phyloP scores from a whole-genome alignment of 2,888 invertebrate species.

The Lacanobia oleracea region DNA sequence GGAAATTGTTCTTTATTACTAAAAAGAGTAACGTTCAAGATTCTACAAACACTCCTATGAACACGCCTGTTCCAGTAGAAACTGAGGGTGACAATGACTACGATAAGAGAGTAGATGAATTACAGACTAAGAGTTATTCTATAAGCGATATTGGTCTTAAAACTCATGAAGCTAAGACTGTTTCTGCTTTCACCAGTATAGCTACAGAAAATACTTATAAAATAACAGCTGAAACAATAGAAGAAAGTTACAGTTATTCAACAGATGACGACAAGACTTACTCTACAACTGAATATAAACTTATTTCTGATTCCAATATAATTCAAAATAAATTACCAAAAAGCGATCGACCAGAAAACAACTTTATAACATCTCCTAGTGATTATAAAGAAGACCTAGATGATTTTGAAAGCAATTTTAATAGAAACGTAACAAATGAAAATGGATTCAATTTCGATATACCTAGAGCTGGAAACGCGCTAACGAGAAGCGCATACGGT shows the following conservation, averaged over 20 bases:
- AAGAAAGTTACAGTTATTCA: conserved; percentile 10
- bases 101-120: conserved; percentile 27
- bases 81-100: conserved; percentile 8
- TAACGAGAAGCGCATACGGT: conserved; percentile 43
- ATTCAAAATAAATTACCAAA: conserved; percentile 12
- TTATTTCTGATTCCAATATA: neutral
- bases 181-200: conserved; percentile 9
- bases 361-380: conserved; percentile 5
- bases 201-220: conserved; percentile 14
- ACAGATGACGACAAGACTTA: neutral
- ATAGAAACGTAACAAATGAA: conserved; percentile 10
- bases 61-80: conserved; percentile 26
- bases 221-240: conserved; percentile 5
- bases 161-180: conserved; percentile 9
- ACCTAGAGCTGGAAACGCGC: neutral
- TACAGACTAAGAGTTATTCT: conserved; percentile 26
- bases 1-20: conserved; percentile 54
- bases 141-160: conserved; percentile 16
- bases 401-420: neutral
- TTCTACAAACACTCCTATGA: conserved; percentile 17
- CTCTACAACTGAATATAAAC: conserved; percentile 21
- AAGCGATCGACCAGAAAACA: neutral
- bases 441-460: conserved; percentile 26
- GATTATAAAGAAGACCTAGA: conserved; percentile 5
- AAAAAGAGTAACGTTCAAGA: conserved; percentile 27